phyloP scores from a whole-genome alignment of 2,888 invertebrate species.

The Zaprionus obscuricornis region DNA sequence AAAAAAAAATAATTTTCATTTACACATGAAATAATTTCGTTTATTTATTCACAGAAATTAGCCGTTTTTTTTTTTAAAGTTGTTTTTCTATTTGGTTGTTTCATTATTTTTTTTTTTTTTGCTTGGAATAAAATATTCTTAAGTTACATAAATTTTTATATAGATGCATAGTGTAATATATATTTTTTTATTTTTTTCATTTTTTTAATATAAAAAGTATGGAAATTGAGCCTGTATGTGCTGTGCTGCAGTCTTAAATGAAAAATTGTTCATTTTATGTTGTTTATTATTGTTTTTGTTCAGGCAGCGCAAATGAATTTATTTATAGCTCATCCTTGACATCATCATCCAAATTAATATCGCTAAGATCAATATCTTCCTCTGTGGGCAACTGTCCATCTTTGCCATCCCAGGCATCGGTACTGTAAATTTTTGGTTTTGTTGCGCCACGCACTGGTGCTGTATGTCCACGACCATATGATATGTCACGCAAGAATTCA shows the following conservation, averaged over 20 bases:
- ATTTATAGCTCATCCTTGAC: slow-evolving; percentile 79
- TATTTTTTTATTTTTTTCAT: too few relatives aligned
- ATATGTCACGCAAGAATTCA: slow-evolving; percentile 96
- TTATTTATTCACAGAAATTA: too few relatives aligned
- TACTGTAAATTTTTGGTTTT: slow-evolving; percentile 88
- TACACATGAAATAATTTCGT: too few relatives aligned
- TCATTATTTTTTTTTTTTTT: too few relatives aligned
- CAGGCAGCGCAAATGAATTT: not conserved
- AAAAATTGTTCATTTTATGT: too few relatives aligned
- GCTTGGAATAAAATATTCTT: too few relatives aligned
- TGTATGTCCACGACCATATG: slow-evolving; percentile 96
- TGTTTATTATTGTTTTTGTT: slow-evolving; percentile 21
- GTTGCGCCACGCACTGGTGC: slow-evolving; percentile 92
- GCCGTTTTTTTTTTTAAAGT: too few relatives aligned
- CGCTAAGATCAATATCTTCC: slow-evolving; percentile 96
- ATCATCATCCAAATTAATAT: slow-evolving; percentile 92
- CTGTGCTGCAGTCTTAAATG: slow-evolving; percentile 41
- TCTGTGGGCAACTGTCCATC: slow-evolving; percentile 92
- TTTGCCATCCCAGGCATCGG: slow-evolving; percentile 96
- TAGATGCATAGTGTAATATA: too few relatives aligned
- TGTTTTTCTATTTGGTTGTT: too few relatives aligned
- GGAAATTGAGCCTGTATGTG: slow-evolving; percentile 33
- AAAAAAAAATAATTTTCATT: too few relatives aligned
- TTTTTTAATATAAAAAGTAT: too few relatives aligned
- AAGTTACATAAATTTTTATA: too few relatives aligned